phyloP scores from a whole-genome alignment of 2,797 vertebrate species.

The Aphelocoma californica region DNA sequence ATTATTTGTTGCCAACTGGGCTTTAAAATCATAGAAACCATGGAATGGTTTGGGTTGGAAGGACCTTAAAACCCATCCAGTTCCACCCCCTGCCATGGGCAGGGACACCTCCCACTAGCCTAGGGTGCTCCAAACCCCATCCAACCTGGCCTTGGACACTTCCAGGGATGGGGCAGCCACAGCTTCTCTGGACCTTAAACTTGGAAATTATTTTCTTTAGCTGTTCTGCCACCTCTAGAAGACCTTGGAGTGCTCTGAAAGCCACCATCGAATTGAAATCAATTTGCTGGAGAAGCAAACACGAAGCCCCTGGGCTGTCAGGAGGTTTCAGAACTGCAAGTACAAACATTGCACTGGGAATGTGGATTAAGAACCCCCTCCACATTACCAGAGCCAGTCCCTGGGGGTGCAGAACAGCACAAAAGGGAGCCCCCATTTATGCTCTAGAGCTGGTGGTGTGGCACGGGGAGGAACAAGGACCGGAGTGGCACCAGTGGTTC shows the following conservation, averaged over 20 bases:
- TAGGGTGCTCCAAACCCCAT: accelerated
- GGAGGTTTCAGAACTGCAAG: background rate
- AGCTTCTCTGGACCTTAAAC: background rate
- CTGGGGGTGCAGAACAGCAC: background rate
- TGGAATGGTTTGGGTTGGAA: background rate
- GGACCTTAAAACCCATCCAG: background rate
- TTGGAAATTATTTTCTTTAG: background rate
- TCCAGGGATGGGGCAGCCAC: background rate
- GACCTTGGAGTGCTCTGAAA: background rate
- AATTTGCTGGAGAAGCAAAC: background rate
- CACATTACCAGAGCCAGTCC: background rate
- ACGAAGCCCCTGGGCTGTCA: background rate
- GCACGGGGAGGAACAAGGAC: accelerated
- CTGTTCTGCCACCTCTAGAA: background rate
- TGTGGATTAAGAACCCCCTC: background rate
- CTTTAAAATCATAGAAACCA: background rate
- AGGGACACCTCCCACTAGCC: accelerated
- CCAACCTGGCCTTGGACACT: background rate
- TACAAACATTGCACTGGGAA: background rate
- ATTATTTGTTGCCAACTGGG: background rate
- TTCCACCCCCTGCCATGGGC: accelerated
- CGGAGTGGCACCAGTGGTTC: accelerated
- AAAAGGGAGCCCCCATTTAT: background rate
- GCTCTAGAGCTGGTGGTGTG: background rate
- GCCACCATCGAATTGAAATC: accelerated